These are phyloP conservation scores for Chinchilla lanigera DNA, from an alignment of 2,113 vertebrate genomes.

Conservation along the genomic window DNA sequence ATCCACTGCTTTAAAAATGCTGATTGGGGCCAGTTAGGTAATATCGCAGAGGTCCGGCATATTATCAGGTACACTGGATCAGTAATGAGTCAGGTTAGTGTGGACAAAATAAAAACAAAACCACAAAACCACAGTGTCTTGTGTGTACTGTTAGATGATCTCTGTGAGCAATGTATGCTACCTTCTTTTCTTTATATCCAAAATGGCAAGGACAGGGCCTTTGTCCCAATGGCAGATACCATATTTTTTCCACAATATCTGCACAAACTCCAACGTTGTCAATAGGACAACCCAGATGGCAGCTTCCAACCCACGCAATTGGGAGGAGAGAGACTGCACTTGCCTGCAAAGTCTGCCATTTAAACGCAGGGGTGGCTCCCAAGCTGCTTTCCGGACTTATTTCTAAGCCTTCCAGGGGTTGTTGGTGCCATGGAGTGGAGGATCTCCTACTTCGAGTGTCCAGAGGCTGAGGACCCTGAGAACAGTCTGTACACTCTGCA, in stretches of 20 bases:
- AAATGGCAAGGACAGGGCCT: not conserved
- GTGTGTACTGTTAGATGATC: not conserved
- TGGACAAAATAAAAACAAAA: not conserved
- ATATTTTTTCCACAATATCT: not conserved
- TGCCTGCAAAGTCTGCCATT: not conserved
- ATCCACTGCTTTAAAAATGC: not conserved
- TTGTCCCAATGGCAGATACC: not conserved
- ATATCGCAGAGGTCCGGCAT: not conserved
- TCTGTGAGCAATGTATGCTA: not conserved
- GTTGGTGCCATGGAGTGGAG: not conserved
- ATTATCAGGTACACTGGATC: not conserved
- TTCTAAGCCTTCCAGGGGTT: not conserved
- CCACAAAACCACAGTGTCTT: not conserved
- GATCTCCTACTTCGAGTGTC: not conserved
- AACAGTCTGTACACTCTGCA: not conserved
- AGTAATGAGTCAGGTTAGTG: not conserved
- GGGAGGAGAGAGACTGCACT: not conserved
- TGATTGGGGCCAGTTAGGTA: not conserved
- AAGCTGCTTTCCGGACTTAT: not conserved
- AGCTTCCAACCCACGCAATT: not conserved
- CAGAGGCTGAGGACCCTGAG: not conserved
- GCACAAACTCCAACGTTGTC: not conserved
- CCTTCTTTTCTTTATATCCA: not conserved
- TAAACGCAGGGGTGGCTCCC: not conserved
- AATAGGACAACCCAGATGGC: not conserved